Base-by-base conservation (phyloP, 2,113 vertebrate species). In the Channa argus region DNA sequence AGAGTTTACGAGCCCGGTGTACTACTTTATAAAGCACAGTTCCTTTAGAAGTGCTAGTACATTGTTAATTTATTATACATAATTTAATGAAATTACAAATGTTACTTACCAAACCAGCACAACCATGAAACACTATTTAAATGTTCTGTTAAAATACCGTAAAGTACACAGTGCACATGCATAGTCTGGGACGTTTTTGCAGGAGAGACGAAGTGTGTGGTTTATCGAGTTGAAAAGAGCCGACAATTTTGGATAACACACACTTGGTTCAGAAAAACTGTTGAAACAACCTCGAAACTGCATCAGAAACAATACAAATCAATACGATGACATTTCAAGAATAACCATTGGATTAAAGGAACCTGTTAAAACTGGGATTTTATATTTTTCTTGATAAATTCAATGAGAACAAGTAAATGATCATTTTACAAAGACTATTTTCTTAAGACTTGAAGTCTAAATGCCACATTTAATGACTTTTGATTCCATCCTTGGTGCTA, bases 391-490 rank as follows among this genome's bases (percentile, higher is more conserved):
- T 5, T 24, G 38, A 79, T 61, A 65, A 49, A 64, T 56, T 80
- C 2, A 61, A 37, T 46, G 11, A 47, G 70, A 74, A 66, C 38
- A 24, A 59, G 44, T 13, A 6, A 71, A 69, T 87, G 8, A 58
- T 66, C 14, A 64, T 37, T 58, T 33, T 37, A 15, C 2, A 47
- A 65, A 54, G 51, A 13, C 10, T 41, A 2, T 7, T 62, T 63
- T 24, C 55, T 59, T n/a, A 15, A 2, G 5, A 60, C 14, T 36
- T 63, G 43, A 53, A 67, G 54, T 37, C 55, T 64, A 74, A 83
- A 83, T 75, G 66, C 8, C 63, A 79, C 37, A 80, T 74, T 62
- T 83, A 77, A 67, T 83, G 34, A 58, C 71, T 60, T 78, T 71
- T 74, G 37, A 63, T 60, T 54, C 46, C 33, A 64, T 73, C 33